phyloP scores from a whole-genome alignment of 2,797 vertebrate genomes.

The Pachyuromys duprasi region DNA sequence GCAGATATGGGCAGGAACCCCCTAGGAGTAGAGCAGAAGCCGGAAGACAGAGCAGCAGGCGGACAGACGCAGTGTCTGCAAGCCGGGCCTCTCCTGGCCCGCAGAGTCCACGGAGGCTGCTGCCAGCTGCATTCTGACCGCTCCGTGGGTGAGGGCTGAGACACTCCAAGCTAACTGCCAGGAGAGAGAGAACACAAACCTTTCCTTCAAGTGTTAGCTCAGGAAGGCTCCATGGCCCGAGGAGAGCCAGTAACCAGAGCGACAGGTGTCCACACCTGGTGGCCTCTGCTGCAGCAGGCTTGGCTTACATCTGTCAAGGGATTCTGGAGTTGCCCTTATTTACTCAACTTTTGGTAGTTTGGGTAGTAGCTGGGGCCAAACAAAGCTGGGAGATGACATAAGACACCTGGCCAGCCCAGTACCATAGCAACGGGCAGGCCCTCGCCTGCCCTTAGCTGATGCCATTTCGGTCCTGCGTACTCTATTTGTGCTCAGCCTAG shows the following conservation, averaged over 20 bases:
- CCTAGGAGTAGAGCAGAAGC: not conserved
- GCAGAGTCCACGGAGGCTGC: not conserved
- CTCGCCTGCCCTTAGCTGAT: constrained; percentile 92
- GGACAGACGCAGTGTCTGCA: accelerated
- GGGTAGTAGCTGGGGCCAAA: constrained; percentile 88
- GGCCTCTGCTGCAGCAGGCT: constrained; percentile 88
- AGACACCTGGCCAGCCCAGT: constrained; percentile 88
- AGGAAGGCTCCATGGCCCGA: constrained; percentile 89
- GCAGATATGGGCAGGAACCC: not conserved
- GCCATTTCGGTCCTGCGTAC: constrained; percentile 89
- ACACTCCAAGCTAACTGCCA: constrained; percentile 65
- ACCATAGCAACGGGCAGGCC: constrained; percentile 94
- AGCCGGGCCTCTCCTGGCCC: not conserved
- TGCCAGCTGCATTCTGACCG: not conserved
- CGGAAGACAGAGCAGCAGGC: not conserved
- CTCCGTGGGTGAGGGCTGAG: not conserved
- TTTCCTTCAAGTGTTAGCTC: constrained; percentile 84
- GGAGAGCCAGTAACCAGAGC: constrained; percentile 89
- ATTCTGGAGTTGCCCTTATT: constrained; percentile 91
- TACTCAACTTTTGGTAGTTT: constrained; percentile 92
- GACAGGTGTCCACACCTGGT: constrained; percentile 89
- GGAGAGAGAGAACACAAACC: constrained; percentile 80
- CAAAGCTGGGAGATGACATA: constrained; percentile 91
- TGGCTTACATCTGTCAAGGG: constrained; percentile 88
- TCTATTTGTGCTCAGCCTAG: constrained; percentile 83